Evolutionary conservation across 2,113 vertebrate genomes (phyloP).

Genomic region (Chlorodrepanis virens): DNA sequence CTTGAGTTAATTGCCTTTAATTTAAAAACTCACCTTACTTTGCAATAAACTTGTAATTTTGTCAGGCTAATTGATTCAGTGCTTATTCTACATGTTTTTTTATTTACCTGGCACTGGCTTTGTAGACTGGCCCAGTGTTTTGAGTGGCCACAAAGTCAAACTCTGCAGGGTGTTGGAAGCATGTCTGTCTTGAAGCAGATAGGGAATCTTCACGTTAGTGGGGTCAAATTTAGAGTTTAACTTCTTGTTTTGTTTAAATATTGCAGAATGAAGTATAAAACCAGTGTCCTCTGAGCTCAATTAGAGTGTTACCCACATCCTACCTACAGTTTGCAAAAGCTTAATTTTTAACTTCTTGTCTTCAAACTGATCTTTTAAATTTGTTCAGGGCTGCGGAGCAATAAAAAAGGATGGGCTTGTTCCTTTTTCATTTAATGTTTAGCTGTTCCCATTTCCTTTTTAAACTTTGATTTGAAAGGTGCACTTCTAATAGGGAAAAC

Average conservation of each 20-base stretch:
- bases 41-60: constrained; percentile 48
- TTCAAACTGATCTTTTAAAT: background rate
- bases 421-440: background rate
- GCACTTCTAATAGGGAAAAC: background rate
- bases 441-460: background rate
- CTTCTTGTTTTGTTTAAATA: background rate
- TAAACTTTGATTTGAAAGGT: background rate
- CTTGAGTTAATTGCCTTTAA: background rate
- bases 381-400: background rate
- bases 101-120: background rate
- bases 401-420: background rate
- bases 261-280: background rate
- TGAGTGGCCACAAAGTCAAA: background rate
- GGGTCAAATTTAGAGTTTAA: background rate
- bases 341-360: background rate
- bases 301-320: background rate
- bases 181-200: background rate
- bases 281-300: background rate
- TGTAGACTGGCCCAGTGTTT: background rate
- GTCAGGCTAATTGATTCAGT: background rate
- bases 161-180: background rate
- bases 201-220: background rate
- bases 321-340: background rate
- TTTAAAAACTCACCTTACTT: background rate
- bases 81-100: background rate